Evolutionary conservation across 2,113 vertebrate species (phyloP).

Genomic region (Hepsetus odoe): DNA sequence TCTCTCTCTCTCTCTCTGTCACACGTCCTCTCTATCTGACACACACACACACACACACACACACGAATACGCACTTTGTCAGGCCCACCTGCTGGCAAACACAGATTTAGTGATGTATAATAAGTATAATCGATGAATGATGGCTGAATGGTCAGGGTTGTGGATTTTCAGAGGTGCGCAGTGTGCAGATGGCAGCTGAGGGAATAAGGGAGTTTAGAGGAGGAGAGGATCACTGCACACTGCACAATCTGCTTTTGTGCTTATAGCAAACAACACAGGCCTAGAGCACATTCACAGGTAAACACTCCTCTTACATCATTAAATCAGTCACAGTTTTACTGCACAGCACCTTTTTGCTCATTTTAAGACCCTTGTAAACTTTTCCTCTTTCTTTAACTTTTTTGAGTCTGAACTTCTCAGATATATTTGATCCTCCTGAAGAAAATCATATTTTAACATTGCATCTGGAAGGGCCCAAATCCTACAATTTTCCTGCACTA

Average conservation of each 20-base stretch:
- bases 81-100: conserved; percentile 45
- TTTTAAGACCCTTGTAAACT: background rate
- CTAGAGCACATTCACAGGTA: conserved; percentile 27
- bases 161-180: conserved; percentile 44
- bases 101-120: conserved; percentile 50
- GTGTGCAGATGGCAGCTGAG: conserved; percentile 42
- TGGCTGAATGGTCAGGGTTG: conserved; percentile 42
- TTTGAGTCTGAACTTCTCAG: no score
- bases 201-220: conserved; percentile 37
- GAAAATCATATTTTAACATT: no score
- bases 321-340: conserved; percentile 27
- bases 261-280: conserved; percentile 29
- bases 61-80: background rate
- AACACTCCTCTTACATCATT: conserved; percentile 16
- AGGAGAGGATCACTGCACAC: conserved; percentile 40
- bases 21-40: background rate
- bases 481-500: no score
- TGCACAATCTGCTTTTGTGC: conserved; percentile 37
- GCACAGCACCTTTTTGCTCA: conserved; percentile 8
- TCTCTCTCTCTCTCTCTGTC: background rate
- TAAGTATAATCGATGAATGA: conserved; percentile 57
- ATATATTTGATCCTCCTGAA: no score
- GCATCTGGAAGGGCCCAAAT: no score
- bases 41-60: background rate
- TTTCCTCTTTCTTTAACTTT: no score